A percentile compares a stretch with the other conserved stretches of the same genome.
Evolutionary conservation across 2,113 vertebrate genomes (phyloP).

Genomic region (Smithornis capensis): DNA sequence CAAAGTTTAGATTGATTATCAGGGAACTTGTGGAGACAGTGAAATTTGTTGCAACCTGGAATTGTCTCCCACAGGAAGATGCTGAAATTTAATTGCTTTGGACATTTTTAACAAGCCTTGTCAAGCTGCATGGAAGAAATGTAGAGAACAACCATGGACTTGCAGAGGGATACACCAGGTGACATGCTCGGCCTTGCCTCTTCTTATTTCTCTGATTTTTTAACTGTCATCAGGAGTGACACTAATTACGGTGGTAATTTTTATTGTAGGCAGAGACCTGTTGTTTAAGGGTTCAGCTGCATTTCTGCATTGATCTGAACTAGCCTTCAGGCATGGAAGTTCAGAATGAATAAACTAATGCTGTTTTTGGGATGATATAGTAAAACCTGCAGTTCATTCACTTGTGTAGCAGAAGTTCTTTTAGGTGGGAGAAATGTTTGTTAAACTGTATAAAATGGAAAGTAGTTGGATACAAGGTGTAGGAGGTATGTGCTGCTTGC

Average conservation of each 20-base stretch:
- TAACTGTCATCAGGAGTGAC: background rate
- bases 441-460: background rate
- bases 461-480: background rate
- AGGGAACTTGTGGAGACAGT: background rate
- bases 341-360: background rate
- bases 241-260: background rate
- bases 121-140: background rate
- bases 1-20: slow-evolving; percentile 8
- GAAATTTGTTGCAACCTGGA: slow-evolving; percentile 2
- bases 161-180: background rate
- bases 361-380: background rate
- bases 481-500: background rate
- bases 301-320: accelerated
- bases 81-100: slow-evolving; percentile 21
- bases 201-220: background rate
- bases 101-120: slow-evolving; percentile 17
- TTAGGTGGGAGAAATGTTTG: accelerated
- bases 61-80: background rate
- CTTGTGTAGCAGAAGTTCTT: background rate
- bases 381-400: background rate
- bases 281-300: background rate
- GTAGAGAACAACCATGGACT: background rate
- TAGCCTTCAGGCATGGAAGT: background rate
- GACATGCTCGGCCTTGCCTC: background rate
- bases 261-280: background rate